Evolutionary conservation across 1,140 invertebrate species (phyloP).

Genomic region (Drosophila ogumai): DNA sequence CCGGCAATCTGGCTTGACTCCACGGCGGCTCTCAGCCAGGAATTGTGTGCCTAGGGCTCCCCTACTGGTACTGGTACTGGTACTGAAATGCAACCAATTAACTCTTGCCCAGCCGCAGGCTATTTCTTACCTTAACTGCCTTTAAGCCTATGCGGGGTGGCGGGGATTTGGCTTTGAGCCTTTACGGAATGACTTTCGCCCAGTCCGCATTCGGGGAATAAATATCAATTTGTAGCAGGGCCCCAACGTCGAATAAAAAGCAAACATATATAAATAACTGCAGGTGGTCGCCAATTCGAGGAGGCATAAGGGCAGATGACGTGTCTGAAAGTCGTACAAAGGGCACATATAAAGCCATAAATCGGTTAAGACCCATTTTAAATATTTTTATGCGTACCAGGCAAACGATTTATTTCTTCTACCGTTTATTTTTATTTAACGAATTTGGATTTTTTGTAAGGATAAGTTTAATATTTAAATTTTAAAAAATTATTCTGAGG

Average conservation of each 20-base stretch:
- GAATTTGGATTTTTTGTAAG: neutral
- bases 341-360: constrained; percentile 55
- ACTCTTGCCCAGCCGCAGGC: constrained; percentile 3
- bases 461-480: neutral
- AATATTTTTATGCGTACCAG: constrained; percentile 60
- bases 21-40: neutral
- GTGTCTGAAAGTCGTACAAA: constrained; percentile 1
- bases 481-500: no score
- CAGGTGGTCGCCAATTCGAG: constrained; percentile 39
- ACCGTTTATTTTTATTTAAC: neutral
- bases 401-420: constrained; percentile 26
- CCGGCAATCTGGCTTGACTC: neutral
- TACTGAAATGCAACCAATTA: constrained; percentile 16
- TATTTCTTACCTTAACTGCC: constrained; percentile 16
- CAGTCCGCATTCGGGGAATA: constrained; percentile 40
- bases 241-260: constrained; percentile 45
- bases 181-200: constrained; percentile 28
- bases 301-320: neutral
- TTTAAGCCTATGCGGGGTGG: constrained; percentile 25
- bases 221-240: constrained; percentile 71
- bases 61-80: constrained; percentile 11
- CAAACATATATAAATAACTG: constrained; percentile 59
- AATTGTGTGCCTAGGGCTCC: neutral
- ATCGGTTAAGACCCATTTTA: constrained; percentile 70
- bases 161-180: constrained; percentile 8